Conservation (phyloP, 1,140 invertebrate species). For the Drosophila azteca region DNA sequence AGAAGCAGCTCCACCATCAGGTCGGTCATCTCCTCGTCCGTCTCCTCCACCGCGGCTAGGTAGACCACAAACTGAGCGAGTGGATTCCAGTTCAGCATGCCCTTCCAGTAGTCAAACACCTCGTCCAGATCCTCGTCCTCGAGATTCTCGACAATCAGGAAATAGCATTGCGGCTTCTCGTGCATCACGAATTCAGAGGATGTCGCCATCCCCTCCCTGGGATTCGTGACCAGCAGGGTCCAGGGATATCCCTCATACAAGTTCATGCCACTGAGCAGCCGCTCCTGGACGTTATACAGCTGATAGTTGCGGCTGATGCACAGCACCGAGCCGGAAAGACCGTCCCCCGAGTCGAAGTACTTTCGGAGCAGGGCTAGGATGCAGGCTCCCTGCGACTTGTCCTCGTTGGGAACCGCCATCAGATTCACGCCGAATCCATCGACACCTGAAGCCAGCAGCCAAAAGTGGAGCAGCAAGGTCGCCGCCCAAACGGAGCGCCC, state of each 20-base stretch:
- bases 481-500: slow-evolving; percentile 9
- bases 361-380: slow-evolving; percentile 66
- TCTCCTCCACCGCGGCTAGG: slow-evolving; percentile 69
- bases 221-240: slow-evolving; percentile 53
- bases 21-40: slow-evolving; percentile 78
- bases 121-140: slow-evolving; percentile 76
- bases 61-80: slow-evolving; percentile 77
- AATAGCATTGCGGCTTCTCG: slow-evolving; percentile 78
- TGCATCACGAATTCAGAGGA: slow-evolving; percentile 24
- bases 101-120: slow-evolving; percentile 61
- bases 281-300: slow-evolving; percentile 41
- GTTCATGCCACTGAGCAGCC: slow-evolving; percentile 51
- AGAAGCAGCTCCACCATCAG: slow-evolving; percentile 73
- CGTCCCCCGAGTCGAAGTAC: slow-evolving; percentile 69
- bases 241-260: slow-evolving; percentile 38
- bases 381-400: slow-evolving; percentile 51
- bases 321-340: slow-evolving; percentile 63
- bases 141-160: slow-evolving; percentile 63
- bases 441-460: not conserved
- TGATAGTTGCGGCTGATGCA: slow-evolving; percentile 59
- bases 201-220: not conserved
- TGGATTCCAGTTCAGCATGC: slow-evolving; percentile 76
- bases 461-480: slow-evolving; percentile 31
- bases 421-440: slow-evolving; percentile 69
- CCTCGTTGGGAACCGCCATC: slow-evolving; percentile 56